These are phyloP conservation scores for Ips typographus DNA, from an alignment of 1,140 invertebrate genomes.

Conservation along the genomic window DNA sequence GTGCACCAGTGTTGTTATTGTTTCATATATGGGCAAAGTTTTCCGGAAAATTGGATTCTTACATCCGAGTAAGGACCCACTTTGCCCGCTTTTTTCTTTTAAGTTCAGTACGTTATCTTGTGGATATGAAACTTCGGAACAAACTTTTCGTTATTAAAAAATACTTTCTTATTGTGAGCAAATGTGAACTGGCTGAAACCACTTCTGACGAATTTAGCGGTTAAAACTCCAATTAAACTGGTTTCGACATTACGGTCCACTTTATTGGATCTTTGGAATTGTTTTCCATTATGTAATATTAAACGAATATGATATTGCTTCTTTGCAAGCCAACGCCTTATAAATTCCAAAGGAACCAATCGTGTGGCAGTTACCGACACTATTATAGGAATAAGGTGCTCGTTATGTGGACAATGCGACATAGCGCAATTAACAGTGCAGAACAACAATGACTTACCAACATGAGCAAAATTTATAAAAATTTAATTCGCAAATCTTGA, in stretches of 20 bases:
- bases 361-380: neutral
- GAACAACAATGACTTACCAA: slow-evolving; percentile 47
- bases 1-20: too few relatives aligned
- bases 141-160: too few relatives aligned
- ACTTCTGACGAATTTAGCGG: too few relatives aligned
- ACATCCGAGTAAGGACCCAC: too few relatives aligned
- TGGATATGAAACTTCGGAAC: too few relatives aligned
- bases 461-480: slow-evolving; percentile 51
- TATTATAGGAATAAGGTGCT: slow-evolving; percentile 18
- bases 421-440: slow-evolving; percentile 48
- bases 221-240: neutral
- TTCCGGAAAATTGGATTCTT: too few relatives aligned
- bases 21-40: too few relatives aligned
- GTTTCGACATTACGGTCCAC: slow-evolving; percentile 9
- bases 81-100: too few relatives aligned
- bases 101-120: too few relatives aligned
- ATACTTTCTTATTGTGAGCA: too few relatives aligned
- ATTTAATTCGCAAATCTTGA: slow-evolving; percentile 38
- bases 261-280: slow-evolving; percentile 7
- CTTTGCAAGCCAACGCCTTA: neutral
- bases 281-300: neutral
- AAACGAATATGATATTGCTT: neutral
- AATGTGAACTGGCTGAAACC: too few relatives aligned
- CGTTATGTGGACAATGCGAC: slow-evolving; percentile 47
- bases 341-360: slow-evolving; percentile 2